These are phyloP conservation scores for Hyles vespertilio DNA, from an alignment of 1,140 invertebrate species.

Conservation along the genomic window DNA sequence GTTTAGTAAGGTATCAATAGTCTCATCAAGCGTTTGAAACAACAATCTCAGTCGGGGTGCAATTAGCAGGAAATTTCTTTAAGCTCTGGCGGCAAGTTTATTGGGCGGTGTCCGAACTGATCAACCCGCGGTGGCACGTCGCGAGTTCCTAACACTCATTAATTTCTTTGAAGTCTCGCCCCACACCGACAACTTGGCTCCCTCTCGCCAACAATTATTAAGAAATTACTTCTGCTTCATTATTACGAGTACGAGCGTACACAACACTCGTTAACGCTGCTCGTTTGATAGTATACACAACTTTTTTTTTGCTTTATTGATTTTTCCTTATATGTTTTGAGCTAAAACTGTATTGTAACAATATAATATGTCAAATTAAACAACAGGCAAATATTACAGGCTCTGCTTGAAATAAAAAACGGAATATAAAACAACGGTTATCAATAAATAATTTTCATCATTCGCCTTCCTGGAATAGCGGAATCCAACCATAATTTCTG, in stretches of 20 bases:
- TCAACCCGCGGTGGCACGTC: conserved; percentile 61
- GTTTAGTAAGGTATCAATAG: conserved; percentile 19
- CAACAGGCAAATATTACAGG: too few relatives aligned
- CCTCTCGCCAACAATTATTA: conserved; percentile 46
- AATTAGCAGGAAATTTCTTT: conserved; percentile 62
- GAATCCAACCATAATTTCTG: too few relatives aligned
- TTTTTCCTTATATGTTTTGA: too few relatives aligned
- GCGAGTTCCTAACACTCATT: conserved; percentile 69
- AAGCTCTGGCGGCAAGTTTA: conserved; percentile 51
- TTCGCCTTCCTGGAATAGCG: too few relatives aligned
- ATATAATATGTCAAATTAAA: too few relatives aligned
- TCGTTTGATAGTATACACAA: too few relatives aligned
- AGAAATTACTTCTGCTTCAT: conserved; percentile 55
- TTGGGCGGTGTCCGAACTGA: conserved; percentile 54
- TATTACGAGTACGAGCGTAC: conserved; percentile 26
- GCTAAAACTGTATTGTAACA: too few relatives aligned
- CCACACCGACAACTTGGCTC: conserved; percentile 49
- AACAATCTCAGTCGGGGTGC: conserved; percentile 34
- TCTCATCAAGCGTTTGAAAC: conserved; percentile 33
- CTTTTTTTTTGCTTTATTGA: too few relatives aligned
- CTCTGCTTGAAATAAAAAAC: too few relatives aligned
- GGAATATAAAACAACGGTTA: too few relatives aligned
- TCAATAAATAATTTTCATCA: too few relatives aligned
- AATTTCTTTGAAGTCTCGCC: conserved; percentile 67
- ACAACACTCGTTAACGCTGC: conserved; percentile 28